phyloP scores from a whole-genome alignment of 2,113 vertebrate species.

The Psophia crepitans region DNA sequence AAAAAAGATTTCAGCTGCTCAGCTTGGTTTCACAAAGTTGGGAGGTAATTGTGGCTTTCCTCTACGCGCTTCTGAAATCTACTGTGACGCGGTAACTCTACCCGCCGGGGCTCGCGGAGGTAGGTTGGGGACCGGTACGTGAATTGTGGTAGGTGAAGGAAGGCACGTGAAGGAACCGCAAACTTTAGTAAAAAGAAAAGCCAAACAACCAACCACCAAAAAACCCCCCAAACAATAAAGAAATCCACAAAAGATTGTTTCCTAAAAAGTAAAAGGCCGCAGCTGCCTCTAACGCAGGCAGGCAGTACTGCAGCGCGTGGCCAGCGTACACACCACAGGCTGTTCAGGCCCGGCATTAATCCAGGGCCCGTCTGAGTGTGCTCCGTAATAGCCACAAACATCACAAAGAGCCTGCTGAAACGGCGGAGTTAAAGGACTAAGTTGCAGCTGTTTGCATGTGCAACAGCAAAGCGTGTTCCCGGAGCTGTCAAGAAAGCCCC shows the following conservation, averaged over 20 bases:
- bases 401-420: background rate
- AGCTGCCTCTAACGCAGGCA: conserved; percentile 7
- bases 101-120: background rate
- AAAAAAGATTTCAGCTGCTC: background rate
- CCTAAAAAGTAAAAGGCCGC: background rate
- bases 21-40: background rate
- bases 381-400: background rate
- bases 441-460: background rate
- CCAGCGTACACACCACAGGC: background rate
- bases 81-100: background rate
- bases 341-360: background rate
- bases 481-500: background rate
- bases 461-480: background rate
- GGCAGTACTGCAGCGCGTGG: background rate
- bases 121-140: background rate
- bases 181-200: background rate
- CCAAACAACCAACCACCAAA: background rate
- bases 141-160: background rate
- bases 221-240: background rate
- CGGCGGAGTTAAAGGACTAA: background rate
- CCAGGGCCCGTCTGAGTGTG: background rate
- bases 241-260: background rate
- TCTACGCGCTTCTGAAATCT: background rate
- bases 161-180: background rate
- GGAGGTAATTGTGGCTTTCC: background rate